Conservation (phyloP, 2,113 vertebrate species). For the Gavialis gangeticus region DNA sequence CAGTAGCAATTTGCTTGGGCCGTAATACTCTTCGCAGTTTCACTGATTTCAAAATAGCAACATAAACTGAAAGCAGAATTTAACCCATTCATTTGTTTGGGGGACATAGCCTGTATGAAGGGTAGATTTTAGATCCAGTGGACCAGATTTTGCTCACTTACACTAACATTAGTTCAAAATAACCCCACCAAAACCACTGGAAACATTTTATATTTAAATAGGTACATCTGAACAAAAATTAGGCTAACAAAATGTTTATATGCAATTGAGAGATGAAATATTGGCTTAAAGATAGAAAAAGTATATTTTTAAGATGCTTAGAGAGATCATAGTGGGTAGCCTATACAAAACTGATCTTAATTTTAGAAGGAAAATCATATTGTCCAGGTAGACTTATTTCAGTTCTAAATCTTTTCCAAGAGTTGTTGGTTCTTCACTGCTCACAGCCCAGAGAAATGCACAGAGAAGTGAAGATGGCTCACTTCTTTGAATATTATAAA, state of each 20-base stretch:
- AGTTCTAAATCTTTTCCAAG: background rate
- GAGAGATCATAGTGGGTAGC: background rate
- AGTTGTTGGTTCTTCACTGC: background rate
- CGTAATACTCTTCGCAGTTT: too few species aligned
- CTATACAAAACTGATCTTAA: background rate
- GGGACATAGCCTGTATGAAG: too few species aligned
- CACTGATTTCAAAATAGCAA: too few species aligned
- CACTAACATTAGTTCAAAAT: background rate
- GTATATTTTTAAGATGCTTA: background rate
- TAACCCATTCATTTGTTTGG: too few species aligned
- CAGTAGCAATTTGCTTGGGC: too few species aligned
- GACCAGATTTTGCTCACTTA: background rate
- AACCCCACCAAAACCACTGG: background rate
- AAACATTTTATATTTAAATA: background rate
- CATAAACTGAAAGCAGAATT: too few species aligned
- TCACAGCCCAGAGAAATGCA: background rate
- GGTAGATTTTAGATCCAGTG: background rate
- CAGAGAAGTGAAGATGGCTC: background rate
- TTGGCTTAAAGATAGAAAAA: background rate
- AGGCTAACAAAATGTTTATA: background rate
- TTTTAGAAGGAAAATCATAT: background rate
- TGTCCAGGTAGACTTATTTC: background rate
- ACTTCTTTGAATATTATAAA: background rate
- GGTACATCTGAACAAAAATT: background rate
- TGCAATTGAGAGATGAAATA: background rate